Base-by-base conservation (phyloP, 2,797 vertebrate species). In the Hypotaenidia okinawae region DNA sequence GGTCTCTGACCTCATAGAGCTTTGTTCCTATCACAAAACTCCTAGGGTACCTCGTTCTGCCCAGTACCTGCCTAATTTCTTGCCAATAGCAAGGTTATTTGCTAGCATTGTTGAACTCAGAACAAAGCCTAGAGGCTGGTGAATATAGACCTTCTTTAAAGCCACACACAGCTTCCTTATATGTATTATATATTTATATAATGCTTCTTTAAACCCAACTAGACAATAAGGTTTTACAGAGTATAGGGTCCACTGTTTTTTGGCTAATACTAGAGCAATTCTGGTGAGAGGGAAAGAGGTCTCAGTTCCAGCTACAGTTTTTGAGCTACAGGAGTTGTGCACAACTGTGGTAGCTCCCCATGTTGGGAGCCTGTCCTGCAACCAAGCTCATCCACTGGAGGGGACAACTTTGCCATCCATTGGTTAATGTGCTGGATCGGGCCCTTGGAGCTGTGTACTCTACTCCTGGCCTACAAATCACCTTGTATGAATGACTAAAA, bases 1-100 rank as follows among this genome's bases (percentile, higher is more conserved):
- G 74, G 54, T 80, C 45, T 45, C 75, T 96, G 88, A 87, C 33
- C 72, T 84, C 74, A 84, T 68, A 28, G 13, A 80, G 28, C 41
- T 92, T 86, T 93, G 35, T 84, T 90, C 63, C 35, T 62, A n/a
- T 90, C 76, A 90, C 63, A 95, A 77, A 95, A 89, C 19, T 81
- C 69, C 18, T 15, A 41, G 59, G 16, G 45, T 84, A 82, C 47
- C 28, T 89, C 59, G 23, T 82, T 90, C 80, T 64, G 54, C 35
- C 59, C 55, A 51, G 55, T 59, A 76, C 33, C 35, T 90, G 74
- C 32, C 63, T 84, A 18, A 77, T 87, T 94, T 90, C 64, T 80
- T 69, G 72, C 78, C 94, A 94, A 92, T 39, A 32, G 9, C 21
- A 77, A 58, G 37, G 61, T 52, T 19, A 0, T 74, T 89, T 84